phyloP scores from a whole-genome alignment of 2,888 invertebrate genomes.

The Oxyscelio sp. region DNA sequence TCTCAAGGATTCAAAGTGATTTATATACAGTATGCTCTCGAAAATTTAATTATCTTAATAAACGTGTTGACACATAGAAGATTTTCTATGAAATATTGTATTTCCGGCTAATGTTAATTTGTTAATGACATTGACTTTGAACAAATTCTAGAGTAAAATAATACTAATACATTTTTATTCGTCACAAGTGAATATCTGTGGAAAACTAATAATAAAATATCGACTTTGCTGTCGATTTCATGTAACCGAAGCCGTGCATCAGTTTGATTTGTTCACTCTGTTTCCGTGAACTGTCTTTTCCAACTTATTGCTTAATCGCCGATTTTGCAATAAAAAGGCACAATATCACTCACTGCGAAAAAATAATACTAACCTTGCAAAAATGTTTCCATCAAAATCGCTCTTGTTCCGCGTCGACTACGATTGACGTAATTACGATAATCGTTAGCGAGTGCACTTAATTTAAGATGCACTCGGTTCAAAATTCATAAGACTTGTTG shows the following conservation, averaged over 20 bases:
- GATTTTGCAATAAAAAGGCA: slow-evolving; percentile 59
- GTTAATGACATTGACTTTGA: slow-evolving; percentile 23
- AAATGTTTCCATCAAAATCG: slow-evolving; percentile 82
- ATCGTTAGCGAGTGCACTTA: neutral
- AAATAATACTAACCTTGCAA: slow-evolving; percentile 83
- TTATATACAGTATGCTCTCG: no score
- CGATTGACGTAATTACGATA: slow-evolving; percentile 43
- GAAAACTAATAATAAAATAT: slow-evolving; percentile 33
- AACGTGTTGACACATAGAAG: no score
- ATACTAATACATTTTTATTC: slow-evolving; percentile 56
- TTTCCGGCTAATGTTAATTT: no score
- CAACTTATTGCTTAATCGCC: slow-evolving; percentile 27
- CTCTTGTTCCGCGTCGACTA: slow-evolving; percentile 68
- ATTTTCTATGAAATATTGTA: no score
- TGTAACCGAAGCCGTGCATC: slow-evolving; percentile 62
- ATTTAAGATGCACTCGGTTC: slow-evolving; percentile 7
- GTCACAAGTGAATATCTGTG: slow-evolving; percentile 56
- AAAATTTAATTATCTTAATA: neutral
- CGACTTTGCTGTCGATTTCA: slow-evolving; percentile 52
- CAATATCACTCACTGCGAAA: slow-evolving; percentile 73
- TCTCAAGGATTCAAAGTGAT: no score
- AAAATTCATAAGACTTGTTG: no score
- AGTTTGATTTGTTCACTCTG: slow-evolving; percentile 35
- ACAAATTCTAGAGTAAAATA: neutral
- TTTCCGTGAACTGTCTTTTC: slow-evolving; percentile 56